Evolutionary conservation across 2,888 invertebrate species (phyloP).

Genomic region (Drosophila neonasuta): DNA sequence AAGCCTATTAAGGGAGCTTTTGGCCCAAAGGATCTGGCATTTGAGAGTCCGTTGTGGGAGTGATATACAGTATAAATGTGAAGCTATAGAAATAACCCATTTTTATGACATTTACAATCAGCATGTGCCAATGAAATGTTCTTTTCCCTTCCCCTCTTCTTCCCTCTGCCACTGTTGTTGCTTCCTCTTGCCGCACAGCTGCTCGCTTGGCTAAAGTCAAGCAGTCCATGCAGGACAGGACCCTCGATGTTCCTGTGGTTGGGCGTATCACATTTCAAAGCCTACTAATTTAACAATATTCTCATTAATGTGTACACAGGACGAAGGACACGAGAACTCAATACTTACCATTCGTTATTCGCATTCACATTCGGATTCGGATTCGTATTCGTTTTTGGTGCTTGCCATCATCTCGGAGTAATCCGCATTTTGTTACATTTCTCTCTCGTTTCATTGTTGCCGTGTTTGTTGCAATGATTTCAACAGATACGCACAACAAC

Average conservation of each 20-base stretch:
- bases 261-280: constrained; percentile 81
- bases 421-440: constrained; percentile 79
- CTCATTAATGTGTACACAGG: constrained; percentile 80
- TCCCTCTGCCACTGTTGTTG: neutral
- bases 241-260: constrained; percentile 64
- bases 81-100: constrained; percentile 72
- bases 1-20: constrained; percentile 81
- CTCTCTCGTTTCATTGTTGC: constrained; percentile 46
- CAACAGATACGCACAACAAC: constrained; percentile 69
- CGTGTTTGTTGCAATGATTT: constrained; percentile 70
- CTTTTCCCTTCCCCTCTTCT: neutral
- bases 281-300: constrained; percentile 82
- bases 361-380: constrained; percentile 1
- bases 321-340: constrained; percentile 27
- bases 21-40: constrained; percentile 37
- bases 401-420: constrained; percentile 51
- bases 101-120: constrained; percentile 63
- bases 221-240: constrained; percentile 41
- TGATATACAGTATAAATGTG: constrained; percentile 9
- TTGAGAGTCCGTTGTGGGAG: neutral
- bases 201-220: constrained; percentile 71
- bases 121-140: constrained; percentile 38
- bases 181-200: constrained; percentile 53
- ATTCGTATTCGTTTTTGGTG: constrained; percentile 12
- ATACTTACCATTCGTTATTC: constrained; percentile 8